phyloP scores from a whole-genome alignment of 2,113 vertebrate genomes.

The Ageneiosus marmoratus region DNA sequence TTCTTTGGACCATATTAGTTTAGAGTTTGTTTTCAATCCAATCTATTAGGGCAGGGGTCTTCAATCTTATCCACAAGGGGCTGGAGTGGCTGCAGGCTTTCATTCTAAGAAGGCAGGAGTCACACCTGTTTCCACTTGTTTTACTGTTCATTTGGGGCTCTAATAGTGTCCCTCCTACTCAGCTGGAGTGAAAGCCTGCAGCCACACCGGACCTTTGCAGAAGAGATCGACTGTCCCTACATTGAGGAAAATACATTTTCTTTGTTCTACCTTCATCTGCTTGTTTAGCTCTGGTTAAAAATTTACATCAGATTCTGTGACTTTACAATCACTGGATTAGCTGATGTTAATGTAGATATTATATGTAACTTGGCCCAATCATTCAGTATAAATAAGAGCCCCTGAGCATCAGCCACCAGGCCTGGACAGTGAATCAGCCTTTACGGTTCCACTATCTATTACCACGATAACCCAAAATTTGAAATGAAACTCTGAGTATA shows the following conservation, averaged over 20 bases:
- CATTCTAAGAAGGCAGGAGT: not conserved
- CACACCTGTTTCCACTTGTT: not conserved
- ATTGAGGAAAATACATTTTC: not conserved
- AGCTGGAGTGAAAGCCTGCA: not conserved
- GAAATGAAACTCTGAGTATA: not conserved
- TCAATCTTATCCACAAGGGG: not conserved
- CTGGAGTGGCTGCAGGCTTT: not conserved
- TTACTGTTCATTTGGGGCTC: not conserved
- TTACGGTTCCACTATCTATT: not conserved
- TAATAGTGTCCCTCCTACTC: slow-evolving; percentile 4
- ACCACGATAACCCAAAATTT: not conserved
- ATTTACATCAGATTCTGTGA: not conserved
- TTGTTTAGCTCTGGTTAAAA: not conserved
- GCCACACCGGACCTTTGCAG: not conserved
- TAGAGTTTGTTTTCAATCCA: too few species aligned
- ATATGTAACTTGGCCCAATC: not conserved
- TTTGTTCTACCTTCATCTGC: not conserved
- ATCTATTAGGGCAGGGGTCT: not conserved
- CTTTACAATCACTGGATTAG: not conserved
- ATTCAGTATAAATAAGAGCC: not conserved
- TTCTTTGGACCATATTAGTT: not conserved
- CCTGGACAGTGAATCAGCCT: not conserved
- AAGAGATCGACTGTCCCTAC: not conserved
- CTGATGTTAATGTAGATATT: not conserved
- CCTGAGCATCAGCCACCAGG: not conserved